Conservation (phyloP, 1,140 invertebrate species). For the Acromyrmex heyeri region DNA sequence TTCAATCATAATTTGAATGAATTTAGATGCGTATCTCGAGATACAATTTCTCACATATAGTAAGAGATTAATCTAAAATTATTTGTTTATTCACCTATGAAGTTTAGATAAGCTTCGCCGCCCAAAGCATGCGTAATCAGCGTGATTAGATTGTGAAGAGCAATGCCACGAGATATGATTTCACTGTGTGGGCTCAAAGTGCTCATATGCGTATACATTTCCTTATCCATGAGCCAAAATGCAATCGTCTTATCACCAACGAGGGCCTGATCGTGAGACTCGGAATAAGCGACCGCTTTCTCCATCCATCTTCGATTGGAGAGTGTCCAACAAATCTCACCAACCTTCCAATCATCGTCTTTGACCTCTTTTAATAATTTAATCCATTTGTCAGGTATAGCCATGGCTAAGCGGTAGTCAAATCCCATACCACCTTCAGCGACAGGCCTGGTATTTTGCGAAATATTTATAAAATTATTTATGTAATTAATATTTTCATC, state of each 20-base stretch:
- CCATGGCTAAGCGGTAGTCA: conserved; percentile 99
- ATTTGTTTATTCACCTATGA: conserved; percentile 91
- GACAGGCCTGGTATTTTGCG: conserved; percentile 88
- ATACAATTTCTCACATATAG: neutral
- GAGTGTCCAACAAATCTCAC: conserved; percentile 97
- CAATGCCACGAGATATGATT: conserved; percentile 96
- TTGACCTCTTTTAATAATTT: conserved; percentile 93
- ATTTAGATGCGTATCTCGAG: neutral
- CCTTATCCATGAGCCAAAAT: conserved; percentile 99
- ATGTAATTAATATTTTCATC: conserved; percentile 5
- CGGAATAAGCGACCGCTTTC: conserved; percentile 97
- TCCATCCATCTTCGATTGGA: conserved; percentile 98
- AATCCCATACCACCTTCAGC: conserved; percentile 98
- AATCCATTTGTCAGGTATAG: conserved; percentile 99
- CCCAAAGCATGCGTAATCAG: conserved; percentile 97
- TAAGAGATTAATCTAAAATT: neutral
- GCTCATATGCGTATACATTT: conserved; percentile 99
- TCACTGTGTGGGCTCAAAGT: conserved; percentile 89
- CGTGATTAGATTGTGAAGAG: conserved; percentile 98
- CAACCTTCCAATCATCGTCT: conserved; percentile 99
- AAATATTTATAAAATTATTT: conserved; percentile 10
- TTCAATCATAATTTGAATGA: neutral
- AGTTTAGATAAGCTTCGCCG: conserved; percentile 99
- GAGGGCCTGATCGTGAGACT: conserved; percentile 98
- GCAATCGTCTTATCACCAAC: conserved; percentile 99